Evolutionary conservation across 2,888 invertebrate species (phyloP), one percentile per base, ranked within the genome.

Genomic region (Cataglyphis albicans): DNA sequence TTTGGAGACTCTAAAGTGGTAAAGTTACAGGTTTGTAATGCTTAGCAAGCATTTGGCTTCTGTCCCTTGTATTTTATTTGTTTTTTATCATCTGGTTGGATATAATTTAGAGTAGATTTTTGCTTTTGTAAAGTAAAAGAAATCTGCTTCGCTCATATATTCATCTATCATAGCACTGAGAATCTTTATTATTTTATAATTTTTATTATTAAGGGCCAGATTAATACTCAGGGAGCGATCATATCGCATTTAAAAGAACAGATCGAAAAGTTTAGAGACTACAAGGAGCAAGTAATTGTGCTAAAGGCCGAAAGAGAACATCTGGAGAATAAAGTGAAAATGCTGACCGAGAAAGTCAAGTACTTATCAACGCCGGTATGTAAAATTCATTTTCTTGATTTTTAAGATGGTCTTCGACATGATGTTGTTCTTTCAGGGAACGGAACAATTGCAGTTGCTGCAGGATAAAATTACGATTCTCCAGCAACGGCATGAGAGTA

Each of bases 241-340:
- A 95, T 95, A 89, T 92, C 94, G 48, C 95, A 95, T 80, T 89
- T 95, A 70, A 94, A 94, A 86, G 93, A 95, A 87, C 95, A 93
- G 87, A 92, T 94, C 4, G 93, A 93, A 55, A 97, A 97, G 93
- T 93, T 97, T 68, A 95, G 96, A 93, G 96, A 96, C 84, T 96
- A 96, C 95, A 96, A 97, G 90, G 96, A 96, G 83, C 96, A 96
- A 88, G 92, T 95, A 32, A 93, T 95, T 4, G 94, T 96, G 44
- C 91, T 96, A 25, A 95, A 95, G 84, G 95, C 95, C 0, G 96
- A 96, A 91, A 93, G 96, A 76, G 96, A 96, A 86, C 96, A 96
- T 90, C 93, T 96, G 84, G 96, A 95, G 90, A 94, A 93, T 68
- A 94, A 95, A 90, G 93, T 95, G 41, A 94, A 94, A 83, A 92